phyloP scores from a whole-genome alignment of 2,888 invertebrate species.

The Odontocolon sp. region DNA sequence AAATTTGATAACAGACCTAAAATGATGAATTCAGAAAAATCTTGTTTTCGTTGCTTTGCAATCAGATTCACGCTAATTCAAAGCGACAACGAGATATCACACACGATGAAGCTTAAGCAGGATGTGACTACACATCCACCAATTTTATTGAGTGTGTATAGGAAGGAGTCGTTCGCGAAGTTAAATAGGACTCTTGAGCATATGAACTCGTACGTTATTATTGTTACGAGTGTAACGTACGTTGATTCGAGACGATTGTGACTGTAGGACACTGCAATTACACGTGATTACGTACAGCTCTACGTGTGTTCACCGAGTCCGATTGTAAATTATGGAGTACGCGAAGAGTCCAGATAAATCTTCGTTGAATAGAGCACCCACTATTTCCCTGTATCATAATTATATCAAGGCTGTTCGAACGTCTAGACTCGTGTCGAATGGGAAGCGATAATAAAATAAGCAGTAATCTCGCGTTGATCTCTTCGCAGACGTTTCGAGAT shows the following conservation, averaged over 20 bases:
- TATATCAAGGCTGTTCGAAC: not conserved
- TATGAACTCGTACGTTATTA: not conserved
- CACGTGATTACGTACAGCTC: constrained; percentile 39
- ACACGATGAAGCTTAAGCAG: constrained; percentile 54
- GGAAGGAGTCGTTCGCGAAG: constrained; percentile 35
- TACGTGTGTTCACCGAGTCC: constrained; percentile 26
- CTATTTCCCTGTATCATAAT: constrained; percentile 22
- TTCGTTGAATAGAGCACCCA: constrained; percentile 31
- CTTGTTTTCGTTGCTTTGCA: constrained; percentile 10
- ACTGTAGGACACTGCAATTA: constrained; percentile 33
- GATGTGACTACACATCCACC: constrained; percentile 42
- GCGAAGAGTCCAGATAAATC: constrained; percentile 20
- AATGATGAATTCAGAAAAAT: too few relatives aligned
- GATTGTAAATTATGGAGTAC: not conserved
- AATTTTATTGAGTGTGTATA: constrained; percentile 42
- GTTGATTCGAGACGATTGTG: constrained; percentile 5
- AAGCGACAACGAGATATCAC: constrained; percentile 42
- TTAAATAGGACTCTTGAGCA: constrained; percentile 10
- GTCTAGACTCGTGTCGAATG: constrained; percentile 24
- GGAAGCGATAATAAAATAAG: not conserved
- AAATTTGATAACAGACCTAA: too few relatives aligned
- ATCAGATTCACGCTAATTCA: constrained; percentile 25
- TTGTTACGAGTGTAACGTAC: not conserved
- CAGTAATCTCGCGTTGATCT: not conserved
- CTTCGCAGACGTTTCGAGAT: not conserved